Conservation (phyloP, 2,888 invertebrate species). For the Cheilosia vulpina region DNA sequence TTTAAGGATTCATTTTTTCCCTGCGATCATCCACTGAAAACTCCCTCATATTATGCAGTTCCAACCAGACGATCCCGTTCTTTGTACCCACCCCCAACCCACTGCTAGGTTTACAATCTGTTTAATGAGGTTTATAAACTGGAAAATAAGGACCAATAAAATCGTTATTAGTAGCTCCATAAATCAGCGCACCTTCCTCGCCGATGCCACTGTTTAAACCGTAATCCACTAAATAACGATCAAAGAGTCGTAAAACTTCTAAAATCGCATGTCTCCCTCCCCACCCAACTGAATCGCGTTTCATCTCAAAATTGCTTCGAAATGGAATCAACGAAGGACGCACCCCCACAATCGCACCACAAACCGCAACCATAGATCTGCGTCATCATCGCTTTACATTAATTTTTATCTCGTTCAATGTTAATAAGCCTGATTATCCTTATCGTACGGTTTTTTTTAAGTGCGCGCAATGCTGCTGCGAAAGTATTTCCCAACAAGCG, state of each 20-base stretch:
- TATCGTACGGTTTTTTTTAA: constrained; percentile 33
- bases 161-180: constrained; percentile 1
- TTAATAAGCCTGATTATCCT: constrained; percentile 63
- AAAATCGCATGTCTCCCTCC: constrained; percentile 1
- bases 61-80: too few relatives aligned
- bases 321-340: neutral
- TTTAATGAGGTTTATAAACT: constrained; percentile 6
- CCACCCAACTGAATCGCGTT: neutral
- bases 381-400: constrained; percentile 34
- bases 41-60: too few relatives aligned
- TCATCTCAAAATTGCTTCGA: constrained; percentile 26
- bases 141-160: neutral
- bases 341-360: neutral
- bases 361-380: constrained; percentile 16
- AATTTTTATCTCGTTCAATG: constrained; percentile 53
- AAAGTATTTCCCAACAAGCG: constrained; percentile 5
- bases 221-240: constrained; percentile 21
- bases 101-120: too few relatives aligned
- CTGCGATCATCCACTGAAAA: too few relatives aligned
- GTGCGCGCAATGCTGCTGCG: constrained; percentile 18
- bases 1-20: too few relatives aligned
- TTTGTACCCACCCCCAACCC: too few relatives aligned
- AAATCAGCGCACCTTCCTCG: constrained; percentile 13
- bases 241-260: constrained; percentile 32
- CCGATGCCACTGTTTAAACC: neutral